Evolutionary conservation across 92 coral and sea anemone genomes (phyloP).

Genomic region (Anthopleura xanthogrammica): DNA sequence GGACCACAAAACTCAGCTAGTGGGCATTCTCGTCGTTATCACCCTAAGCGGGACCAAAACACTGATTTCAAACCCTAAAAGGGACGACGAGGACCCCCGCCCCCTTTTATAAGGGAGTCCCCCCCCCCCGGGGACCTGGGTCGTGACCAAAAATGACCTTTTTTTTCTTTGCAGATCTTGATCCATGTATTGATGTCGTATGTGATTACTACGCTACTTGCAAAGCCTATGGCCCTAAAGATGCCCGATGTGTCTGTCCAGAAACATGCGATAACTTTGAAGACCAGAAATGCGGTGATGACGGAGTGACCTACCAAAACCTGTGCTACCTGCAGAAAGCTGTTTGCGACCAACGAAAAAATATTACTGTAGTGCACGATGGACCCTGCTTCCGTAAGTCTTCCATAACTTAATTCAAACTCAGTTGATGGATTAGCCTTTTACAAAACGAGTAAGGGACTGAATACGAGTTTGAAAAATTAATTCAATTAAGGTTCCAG

Average conservation of each 20-base stretch:
- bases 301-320: slow-evolving; percentile 39
- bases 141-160: not conserved
- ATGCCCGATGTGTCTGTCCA: slow-evolving; percentile 32
- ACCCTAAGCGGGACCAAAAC: no score
- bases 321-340: slow-evolving; percentile 34
- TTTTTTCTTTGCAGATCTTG: slow-evolving; percentile 31
- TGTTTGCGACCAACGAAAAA: slow-evolving; percentile 24
- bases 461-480: no score
- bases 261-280: slow-evolving; percentile 14
- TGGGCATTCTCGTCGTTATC: no score
- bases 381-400: slow-evolving; percentile 64
- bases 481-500: no score
- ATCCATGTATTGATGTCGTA: slow-evolving; percentile 42
- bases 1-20: no score
- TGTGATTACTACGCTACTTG: slow-evolving; percentile 49
- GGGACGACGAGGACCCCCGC: no score
- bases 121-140: no score
- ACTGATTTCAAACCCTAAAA: no score
- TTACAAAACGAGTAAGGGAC: no score
- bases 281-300: slow-evolving; percentile 46
- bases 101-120: no score
- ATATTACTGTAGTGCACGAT: slow-evolving; percentile 32
- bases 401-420: not conserved
- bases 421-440: no score
- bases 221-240: slow-evolving; percentile 27